These are phyloP conservation scores for Leptatherina wallacei DNA, from an alignment of 2,797 vertebrate species.

Conservation along the genomic window DNA sequence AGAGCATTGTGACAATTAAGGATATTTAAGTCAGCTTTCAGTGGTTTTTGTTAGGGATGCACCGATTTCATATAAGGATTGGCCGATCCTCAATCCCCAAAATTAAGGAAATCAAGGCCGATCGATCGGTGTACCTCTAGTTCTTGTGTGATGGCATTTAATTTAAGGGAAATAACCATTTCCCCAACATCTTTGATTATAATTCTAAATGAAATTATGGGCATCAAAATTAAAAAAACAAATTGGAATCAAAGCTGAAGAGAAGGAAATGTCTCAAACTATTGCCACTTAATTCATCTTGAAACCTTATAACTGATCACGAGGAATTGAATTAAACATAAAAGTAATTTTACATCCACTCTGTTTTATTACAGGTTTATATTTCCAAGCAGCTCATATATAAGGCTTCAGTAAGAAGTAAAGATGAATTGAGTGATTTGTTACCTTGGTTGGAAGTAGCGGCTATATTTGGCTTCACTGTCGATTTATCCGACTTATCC, in stretches of 20 bases:
- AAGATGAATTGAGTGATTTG: not conserved
- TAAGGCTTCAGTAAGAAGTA: not conserved
- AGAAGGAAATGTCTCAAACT: too few species aligned
- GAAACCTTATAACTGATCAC: not conserved
- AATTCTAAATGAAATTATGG: not conserved
- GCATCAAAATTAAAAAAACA: not conserved
- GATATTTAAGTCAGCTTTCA: not conserved
- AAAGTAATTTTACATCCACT: not conserved
- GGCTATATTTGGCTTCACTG: conserved; percentile 36
- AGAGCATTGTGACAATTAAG: not conserved
- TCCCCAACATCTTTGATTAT: not conserved
- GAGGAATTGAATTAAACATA: not conserved
- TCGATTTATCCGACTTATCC: conserved; percentile 43
- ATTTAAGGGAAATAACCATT: not conserved
- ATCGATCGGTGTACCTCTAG: not conserved
- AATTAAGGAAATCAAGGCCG: too few species aligned
- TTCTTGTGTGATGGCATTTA: not conserved
- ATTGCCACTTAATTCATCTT: too few species aligned
- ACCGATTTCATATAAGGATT: too few species aligned
- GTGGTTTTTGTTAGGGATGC: not conserved
- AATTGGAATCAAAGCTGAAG: not conserved
- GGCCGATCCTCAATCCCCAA: too few species aligned
- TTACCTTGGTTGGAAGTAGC: conserved; percentile 58
- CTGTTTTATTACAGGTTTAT: too few species aligned
- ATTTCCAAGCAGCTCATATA: not conserved